Evolutionary conservation across 2,888 invertebrate genomes (phyloP), one percentile per base, ranked within the genome.

Genomic region (Pseudanteris insignis): DNA sequence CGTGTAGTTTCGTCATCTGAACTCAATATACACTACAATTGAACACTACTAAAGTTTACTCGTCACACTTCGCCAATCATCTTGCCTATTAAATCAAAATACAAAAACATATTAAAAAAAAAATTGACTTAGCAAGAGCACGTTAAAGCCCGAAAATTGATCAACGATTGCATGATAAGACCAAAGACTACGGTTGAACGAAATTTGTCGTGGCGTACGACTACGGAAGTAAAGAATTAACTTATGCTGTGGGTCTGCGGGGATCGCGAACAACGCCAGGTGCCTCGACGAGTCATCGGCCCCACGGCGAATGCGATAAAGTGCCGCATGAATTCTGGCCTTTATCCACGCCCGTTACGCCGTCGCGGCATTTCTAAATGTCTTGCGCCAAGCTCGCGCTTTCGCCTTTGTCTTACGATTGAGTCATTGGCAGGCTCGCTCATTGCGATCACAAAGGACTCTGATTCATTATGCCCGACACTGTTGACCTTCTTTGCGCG

Each of bases 301-400:
- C 71, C 62, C 65, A 60, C 40, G 59, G 61, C 57, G 55, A 60
- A 53, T 24, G 65, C 68, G 68, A 73, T 72, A 70, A 71, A 71
- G 67, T 67, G 63, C 66, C 67, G 63, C 68, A 68, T 73, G 74
- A 74, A 75, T 75, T 70, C 70, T 74, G 72, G 70, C 74, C 71
- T 76, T 71, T 72, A 71, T 69, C 64, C 65, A 53, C 50, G 50
- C 43, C 50, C 44, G 48, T 58, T 58, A 51, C 37, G 18, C 40
- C 46, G 41, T 30, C 18, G 48, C 48, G 30, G 55, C 55, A 18
- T 44, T 55, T 60, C 43, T 43, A 57, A 55, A 57, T 34, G 44
- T 58, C 57, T 53, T 58, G 47, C 54, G 51, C 34, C 48, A 63
- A 9, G 34, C 48, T 46, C 46, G 48, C 41, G 43, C 50, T 24